phyloP scores from a whole-genome alignment of 2,888 invertebrate genomes.

The Trissolcus japonicus region DNA sequence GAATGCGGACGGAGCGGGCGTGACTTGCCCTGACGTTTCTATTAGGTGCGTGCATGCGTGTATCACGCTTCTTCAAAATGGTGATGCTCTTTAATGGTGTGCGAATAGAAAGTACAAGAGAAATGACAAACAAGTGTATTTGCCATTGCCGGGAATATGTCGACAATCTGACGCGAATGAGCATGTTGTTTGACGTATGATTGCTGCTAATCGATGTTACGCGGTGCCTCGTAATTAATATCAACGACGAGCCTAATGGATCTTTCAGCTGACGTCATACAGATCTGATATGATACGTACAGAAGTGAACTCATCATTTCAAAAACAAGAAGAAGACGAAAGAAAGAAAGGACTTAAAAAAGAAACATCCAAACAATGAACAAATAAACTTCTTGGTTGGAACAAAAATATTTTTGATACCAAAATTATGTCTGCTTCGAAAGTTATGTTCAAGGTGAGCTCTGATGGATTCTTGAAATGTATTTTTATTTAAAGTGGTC shows the following conservation, averaged over 20 bases:
- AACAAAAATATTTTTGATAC: too few relatives aligned
- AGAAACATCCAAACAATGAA: too few relatives aligned
- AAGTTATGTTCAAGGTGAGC: too few relatives aligned
- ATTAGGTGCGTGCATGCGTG: conserved; percentile 5
- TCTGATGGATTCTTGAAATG: too few relatives aligned
- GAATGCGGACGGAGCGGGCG: conserved; percentile 13
- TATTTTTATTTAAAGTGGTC: too few relatives aligned
- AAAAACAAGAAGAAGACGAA: too few relatives aligned
- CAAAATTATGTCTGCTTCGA: too few relatives aligned
- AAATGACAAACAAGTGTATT: conserved; percentile 33
- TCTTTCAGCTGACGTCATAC: conserved; percentile 1
- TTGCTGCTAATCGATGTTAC: conserved; percentile 14
- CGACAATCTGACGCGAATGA: conserved; percentile 22
- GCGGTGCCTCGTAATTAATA: conserved; percentile 8
- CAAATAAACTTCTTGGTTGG: too few relatives aligned
- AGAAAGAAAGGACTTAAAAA: too few relatives aligned
- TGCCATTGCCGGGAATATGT: conserved; percentile 10
- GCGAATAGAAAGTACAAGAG: conserved; percentile 26
- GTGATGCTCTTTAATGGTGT: conserved; percentile 3
- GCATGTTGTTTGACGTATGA: conserved; percentile 13
- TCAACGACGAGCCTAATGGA: not conserved
- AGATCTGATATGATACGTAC: not conserved
- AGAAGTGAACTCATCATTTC: too few relatives aligned
- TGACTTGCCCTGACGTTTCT: conserved; percentile 14
- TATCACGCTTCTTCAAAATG: not conserved